phyloP scores from a whole-genome alignment of 2,113 vertebrate genomes.

The Channa argus region DNA sequence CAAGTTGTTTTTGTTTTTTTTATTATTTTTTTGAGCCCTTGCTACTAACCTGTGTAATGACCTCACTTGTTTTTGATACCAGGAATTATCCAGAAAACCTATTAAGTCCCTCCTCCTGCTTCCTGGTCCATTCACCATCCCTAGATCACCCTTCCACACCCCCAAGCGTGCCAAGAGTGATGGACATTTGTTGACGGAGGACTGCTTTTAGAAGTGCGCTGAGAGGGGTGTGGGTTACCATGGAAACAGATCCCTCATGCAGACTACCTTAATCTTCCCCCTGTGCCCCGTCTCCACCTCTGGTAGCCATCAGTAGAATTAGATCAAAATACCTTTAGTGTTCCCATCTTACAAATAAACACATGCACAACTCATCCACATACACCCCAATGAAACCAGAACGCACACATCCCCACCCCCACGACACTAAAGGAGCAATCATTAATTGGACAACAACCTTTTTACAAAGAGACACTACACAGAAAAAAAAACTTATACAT shows the following conservation, averaged over 20 bases:
- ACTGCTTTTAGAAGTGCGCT: constrained; percentile 76
- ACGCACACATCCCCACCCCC: constrained; percentile 4
- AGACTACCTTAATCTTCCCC: constrained; percentile 64
- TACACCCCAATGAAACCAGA: constrained; percentile 6
- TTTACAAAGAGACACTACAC: constrained; percentile 36
- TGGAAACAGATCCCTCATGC: constrained; percentile 75
- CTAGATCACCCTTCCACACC: constrained; percentile 73
- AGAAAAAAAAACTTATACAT: constrained; percentile 6
- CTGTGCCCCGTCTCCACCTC: constrained; percentile 47
- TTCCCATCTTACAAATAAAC: constrained; percentile 29
- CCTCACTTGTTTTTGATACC: constrained; percentile 95
- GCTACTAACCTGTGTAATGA: constrained; percentile 83
- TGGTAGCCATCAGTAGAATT: constrained; percentile 56
- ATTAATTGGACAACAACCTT: constrained; percentile 41
- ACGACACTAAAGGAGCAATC: constrained; percentile 23
- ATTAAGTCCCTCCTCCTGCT: constrained; percentile 86
- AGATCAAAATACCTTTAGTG: constrained; percentile 54
- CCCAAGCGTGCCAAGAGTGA: constrained; percentile 75
- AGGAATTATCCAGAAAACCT: constrained; percentile 99
- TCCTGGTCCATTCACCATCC: constrained; percentile 76
- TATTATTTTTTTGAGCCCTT: constrained; percentile 64
- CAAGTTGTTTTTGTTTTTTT: too few species aligned
- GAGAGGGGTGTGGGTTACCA: constrained; percentile 53
- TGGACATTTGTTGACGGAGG: constrained; percentile 88
- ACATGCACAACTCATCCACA: constrained; percentile 36